A percentile compares a stretch with the other conserved stretches of the same genome.
Evolutionary conservation across 1,140 invertebrate species (phyloP).

Genomic region (Cydia splendana): DNA sequence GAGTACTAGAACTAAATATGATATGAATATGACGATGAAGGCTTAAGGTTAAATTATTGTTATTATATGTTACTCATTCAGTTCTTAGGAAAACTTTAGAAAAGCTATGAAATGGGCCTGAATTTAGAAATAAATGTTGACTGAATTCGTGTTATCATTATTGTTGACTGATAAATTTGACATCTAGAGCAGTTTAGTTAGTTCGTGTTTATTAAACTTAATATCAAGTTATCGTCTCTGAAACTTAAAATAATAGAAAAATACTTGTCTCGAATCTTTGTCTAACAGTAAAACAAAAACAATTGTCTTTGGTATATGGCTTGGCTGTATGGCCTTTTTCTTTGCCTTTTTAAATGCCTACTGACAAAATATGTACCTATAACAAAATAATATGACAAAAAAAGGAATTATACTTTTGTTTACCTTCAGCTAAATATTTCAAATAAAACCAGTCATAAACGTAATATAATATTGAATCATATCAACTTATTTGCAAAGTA

Average conservation of each 20-base stretch:
- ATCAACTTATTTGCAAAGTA: conserved; percentile 58
- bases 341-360: not conserved
- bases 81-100: not conserved
- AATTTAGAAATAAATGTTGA: conserved; percentile 21
- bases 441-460: not conserved
- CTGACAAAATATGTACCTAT: not conserved
- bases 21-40: too few species aligned
- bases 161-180: conserved; percentile 28
- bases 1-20: too few species aligned
- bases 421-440: not conserved
- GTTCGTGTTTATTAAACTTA: conserved; percentile 4
- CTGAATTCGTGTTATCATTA: conserved; percentile 28
- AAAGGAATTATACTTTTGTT: not conserved
- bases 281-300: not conserved
- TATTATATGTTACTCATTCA: not conserved
- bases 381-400: not conserved
- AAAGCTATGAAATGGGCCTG: not conserved
- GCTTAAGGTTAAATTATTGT: not conserved
- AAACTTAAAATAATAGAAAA: not conserved
- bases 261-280: not conserved
- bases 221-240: not conserved
- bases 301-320: not conserved
- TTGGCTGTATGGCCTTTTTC: not conserved
- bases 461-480: conserved; percentile 38
- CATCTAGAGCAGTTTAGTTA: conserved; percentile 32